phyloP scores from a whole-genome alignment of 2,113 vertebrate genomes.

The Suncus etruscus region DNA sequence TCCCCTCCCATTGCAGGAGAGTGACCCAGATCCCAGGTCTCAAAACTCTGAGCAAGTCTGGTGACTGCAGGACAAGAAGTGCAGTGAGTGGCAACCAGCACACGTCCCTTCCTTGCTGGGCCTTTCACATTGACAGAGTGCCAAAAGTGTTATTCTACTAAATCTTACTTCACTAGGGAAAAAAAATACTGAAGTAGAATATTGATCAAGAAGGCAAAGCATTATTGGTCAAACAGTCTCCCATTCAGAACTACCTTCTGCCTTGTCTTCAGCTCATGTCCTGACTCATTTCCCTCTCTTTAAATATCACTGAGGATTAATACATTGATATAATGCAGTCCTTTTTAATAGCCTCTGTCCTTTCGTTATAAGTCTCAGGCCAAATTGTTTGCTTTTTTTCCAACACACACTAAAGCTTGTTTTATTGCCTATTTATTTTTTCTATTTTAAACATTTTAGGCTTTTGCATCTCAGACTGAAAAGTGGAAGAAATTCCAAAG shows the following conservation, averaged over 20 bases:
- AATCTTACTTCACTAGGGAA: constrained; percentile 58
- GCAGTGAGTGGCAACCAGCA: neutral
- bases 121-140: constrained; percentile 40
- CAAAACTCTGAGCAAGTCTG: neutral
- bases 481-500: constrained; percentile 44
- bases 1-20: neutral
- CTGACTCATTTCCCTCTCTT: neutral
- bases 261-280: neutral
- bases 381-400: constrained; percentile 47
- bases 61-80: neutral
- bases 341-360: constrained; percentile 23
- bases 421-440: constrained; percentile 34
- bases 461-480: constrained; percentile 23
- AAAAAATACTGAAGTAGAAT: constrained; percentile 14
- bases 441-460: constrained; percentile 36
- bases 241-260: constrained; percentile 49
- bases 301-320: neutral
- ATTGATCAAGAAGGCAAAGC: constrained; percentile 10
- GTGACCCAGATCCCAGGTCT: constrained; percentile 4
- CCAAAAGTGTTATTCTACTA: constrained; percentile 54
- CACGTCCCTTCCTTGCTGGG: constrained; percentile 37
- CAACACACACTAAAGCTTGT: constrained; percentile 6
- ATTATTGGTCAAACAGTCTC: constrained; percentile 1
- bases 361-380: constrained; percentile 6
- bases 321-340: neutral